Evolutionary conservation across 2,113 vertebrate genomes (phyloP).

Genomic region (Sitta europaea): DNA sequence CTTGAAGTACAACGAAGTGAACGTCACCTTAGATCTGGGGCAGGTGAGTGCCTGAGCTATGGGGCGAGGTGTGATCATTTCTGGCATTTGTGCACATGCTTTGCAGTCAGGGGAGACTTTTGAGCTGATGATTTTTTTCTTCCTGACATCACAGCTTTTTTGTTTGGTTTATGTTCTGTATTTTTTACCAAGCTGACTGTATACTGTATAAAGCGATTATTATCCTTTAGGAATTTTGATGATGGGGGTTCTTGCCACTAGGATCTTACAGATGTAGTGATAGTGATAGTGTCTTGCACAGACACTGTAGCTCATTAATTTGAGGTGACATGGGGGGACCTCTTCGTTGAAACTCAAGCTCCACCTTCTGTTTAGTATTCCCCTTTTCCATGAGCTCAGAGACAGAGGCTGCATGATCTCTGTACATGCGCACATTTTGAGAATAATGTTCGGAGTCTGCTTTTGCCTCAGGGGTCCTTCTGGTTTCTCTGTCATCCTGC

Average conservation of each 20-base stretch:
- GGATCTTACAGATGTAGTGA: background rate
- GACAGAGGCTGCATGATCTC: background rate
- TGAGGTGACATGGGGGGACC: background rate
- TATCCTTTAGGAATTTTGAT: background rate
- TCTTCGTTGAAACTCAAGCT: background rate
- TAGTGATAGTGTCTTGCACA: background rate
- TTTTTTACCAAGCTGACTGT: background rate
- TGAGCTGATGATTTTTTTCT: background rate
- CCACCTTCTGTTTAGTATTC: background rate
- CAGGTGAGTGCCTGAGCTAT: slow-evolving; percentile 76
- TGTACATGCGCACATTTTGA: background rate
- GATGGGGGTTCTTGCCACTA: background rate
- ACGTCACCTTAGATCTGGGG: slow-evolving; percentile 90
- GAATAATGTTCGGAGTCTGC: background rate
- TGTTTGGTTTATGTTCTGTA: background rate
- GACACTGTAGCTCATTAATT: background rate
- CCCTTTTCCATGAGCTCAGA: background rate
- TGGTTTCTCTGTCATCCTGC: background rate
- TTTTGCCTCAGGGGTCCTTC: background rate
- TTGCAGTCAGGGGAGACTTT: background rate
- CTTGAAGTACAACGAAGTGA: slow-evolving; percentile 82
- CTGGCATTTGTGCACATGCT: background rate
- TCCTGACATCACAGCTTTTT: background rate
- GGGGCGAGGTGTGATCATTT: background rate
- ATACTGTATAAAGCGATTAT: background rate